Conservation (phyloP, 2,797 vertebrate species). For the Pipistrellus pygmaeus region DNA sequence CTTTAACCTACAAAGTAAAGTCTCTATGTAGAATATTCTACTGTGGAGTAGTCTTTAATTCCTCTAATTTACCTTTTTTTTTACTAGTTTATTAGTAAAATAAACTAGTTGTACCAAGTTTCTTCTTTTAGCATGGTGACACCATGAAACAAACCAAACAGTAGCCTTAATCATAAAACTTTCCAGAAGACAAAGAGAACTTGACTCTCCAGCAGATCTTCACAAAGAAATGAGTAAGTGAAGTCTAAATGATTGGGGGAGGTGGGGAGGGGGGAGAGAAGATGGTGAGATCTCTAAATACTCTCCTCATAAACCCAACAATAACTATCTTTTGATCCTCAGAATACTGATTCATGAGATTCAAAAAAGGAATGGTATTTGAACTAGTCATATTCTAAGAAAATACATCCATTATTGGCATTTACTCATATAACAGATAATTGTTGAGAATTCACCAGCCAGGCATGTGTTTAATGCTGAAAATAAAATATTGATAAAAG, state of each 20-base stretch:
- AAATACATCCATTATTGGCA: neutral
- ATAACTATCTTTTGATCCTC: conserved; percentile 25
- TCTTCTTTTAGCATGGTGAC: neutral
- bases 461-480: neutral
- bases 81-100: neutral
- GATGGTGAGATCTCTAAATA: neutral
- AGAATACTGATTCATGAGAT: conserved; percentile 2
- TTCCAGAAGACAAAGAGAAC: conserved; percentile 13
- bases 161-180: conserved; percentile 3
- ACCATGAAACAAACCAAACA: conserved; percentile 33
- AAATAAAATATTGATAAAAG: conserved; percentile 13
- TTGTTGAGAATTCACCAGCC: conserved; percentile 10
- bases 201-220: conserved; percentile 21
- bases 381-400: conserved; percentile 4
- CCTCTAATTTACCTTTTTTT: neutral
- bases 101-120: neutral
- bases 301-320: neutral
- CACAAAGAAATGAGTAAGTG: neutral
- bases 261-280: rapidly evolving
- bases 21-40: neutral
- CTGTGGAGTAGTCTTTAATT: neutral
- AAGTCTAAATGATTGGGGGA: neutral
- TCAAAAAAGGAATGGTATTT: conserved; percentile 8
- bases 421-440: neutral
- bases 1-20: conserved; percentile 48